Conservation (phyloP, 2,113 vertebrate genomes). For the Tretioscincus oriximinensis region DNA sequence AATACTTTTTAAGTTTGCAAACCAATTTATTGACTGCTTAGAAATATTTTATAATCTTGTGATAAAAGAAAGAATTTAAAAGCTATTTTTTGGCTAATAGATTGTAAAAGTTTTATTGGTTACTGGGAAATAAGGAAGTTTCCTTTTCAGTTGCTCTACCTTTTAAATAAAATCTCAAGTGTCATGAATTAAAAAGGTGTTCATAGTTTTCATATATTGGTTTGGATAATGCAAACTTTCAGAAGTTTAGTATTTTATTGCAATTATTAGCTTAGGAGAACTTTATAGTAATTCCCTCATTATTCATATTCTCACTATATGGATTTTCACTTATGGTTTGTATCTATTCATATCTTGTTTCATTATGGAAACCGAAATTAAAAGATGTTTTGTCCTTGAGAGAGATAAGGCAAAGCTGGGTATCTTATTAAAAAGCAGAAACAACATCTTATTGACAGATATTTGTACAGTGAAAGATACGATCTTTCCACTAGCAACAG, state of each 20-base stretch:
- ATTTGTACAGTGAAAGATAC: too few relatives aligned
- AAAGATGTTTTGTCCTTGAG: too few relatives aligned
- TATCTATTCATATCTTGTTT: too few relatives aligned
- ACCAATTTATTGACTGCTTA: neutral
- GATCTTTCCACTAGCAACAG: too few relatives aligned
- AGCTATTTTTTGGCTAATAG: neutral
- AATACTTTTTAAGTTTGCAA: neutral
- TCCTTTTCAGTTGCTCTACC: neutral
- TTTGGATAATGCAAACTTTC: neutral
- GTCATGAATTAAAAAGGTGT: neutral
- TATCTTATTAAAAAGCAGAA: too few relatives aligned
- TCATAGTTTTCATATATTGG: neutral
- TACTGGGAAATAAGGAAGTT: neutral
- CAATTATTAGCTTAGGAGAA: neutral
- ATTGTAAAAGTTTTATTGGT: neutral
- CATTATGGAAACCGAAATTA: too few relatives aligned
- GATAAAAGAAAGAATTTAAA: neutral
- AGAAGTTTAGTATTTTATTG: neutral
- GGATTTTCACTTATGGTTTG: too few relatives aligned
- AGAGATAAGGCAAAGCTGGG: too few relatives aligned
- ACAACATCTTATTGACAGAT: too few relatives aligned
- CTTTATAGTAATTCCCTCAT: too few relatives aligned
- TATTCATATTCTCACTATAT: too few relatives aligned
- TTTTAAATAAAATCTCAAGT: neutral
- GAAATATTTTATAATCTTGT: slow-evolving; percentile 1